Conservation (phyloP, 2,888 invertebrate genomes). For the Meta bourneti region DNA sequence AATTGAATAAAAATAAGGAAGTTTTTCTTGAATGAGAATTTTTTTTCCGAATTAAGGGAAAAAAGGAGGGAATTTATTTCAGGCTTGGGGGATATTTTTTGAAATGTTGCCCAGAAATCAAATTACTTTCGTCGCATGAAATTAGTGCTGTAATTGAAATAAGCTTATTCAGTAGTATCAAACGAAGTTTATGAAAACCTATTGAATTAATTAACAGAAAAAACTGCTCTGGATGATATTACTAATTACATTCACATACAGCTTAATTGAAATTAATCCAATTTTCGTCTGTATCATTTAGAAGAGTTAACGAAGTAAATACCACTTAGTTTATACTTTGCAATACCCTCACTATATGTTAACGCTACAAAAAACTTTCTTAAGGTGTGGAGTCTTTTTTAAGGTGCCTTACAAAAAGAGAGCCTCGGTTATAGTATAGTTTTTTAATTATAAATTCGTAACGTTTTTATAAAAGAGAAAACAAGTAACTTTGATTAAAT, state of each 20-base stretch:
- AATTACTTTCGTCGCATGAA: slow-evolving; percentile 61
- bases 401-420: neutral
- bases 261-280: slow-evolving; percentile 49
- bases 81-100: slow-evolving; percentile 37
- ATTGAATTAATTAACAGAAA: slow-evolving; percentile 30
- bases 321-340: neutral
- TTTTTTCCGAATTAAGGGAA: slow-evolving; percentile 6
- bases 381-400: neutral
- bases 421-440: no score
- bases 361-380: neutral
- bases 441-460: no score
- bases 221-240: slow-evolving; percentile 37
- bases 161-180: slow-evolving; percentile 19
- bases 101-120: slow-evolving; percentile 35
- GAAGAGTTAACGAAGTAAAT: slow-evolving; percentile 56
- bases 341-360: neutral
- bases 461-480: no score
- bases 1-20: slow-evolving; percentile 44
- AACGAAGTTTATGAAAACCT: slow-evolving; percentile 39
- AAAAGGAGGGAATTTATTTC: slow-evolving; percentile 8
- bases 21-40: neutral
- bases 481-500: no score
- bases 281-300: slow-evolving; percentile 47
- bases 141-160: slow-evolving; percentile 65
- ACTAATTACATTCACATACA: slow-evolving; percentile 57